Evolutionary conservation across 2,888 invertebrate species (phyloP).

Genomic region (Synanthedon tipuliformis): DNA sequence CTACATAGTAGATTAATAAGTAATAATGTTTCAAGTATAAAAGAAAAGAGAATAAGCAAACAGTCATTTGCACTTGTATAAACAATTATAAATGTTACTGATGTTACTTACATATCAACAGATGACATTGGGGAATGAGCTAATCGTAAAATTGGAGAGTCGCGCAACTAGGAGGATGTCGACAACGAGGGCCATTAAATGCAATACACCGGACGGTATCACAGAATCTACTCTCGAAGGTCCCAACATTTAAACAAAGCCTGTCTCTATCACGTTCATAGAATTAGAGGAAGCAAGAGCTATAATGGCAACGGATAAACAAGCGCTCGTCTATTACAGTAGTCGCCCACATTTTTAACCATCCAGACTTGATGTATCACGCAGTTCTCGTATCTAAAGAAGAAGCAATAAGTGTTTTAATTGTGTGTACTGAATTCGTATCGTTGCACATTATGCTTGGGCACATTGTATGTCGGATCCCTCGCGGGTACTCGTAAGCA

Average conservation of each 20-base stretch:
- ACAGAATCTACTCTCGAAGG: background rate
- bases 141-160: background rate
- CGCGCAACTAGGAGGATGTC: background rate
- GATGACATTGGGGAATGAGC: background rate
- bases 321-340: background rate
- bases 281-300: background rate
- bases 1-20: too few species aligned
- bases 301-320: background rate
- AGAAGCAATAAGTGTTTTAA: background rate
- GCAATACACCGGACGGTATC: background rate
- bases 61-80: background rate
- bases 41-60: too few species aligned
- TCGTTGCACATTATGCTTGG: background rate
- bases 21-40: too few species aligned
- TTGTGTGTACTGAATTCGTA: background rate
- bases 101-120: background rate
- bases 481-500: background rate
- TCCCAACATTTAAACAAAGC: background rate
- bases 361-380: background rate
- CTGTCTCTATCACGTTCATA: background rate
- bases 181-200: background rate
- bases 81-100: background rate
- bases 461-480: background rate
- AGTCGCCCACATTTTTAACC: background rate
- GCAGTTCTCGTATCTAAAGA: background rate